Evolutionary conservation across 1,140 invertebrate species (phyloP).

Genomic region (Drosophila tropicalis): DNA sequence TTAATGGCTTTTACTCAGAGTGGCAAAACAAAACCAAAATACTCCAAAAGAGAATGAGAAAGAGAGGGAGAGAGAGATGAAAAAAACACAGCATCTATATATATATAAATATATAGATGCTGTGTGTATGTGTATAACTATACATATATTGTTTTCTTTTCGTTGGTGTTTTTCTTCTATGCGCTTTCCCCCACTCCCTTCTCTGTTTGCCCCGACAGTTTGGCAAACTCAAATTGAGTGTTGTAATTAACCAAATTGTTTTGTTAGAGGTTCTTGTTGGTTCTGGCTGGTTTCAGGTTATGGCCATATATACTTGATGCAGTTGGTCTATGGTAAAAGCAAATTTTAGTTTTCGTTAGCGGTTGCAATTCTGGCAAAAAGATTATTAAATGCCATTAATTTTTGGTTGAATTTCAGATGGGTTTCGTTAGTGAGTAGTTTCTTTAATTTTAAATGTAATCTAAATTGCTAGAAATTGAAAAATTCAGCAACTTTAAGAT

Average conservation of each 20-base stretch:
- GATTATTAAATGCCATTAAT: not conserved
- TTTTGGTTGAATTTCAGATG: not conserved
- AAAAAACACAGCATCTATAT: conserved; percentile 24
- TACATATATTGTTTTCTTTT: conserved; percentile 12
- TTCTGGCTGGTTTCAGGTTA: conserved; percentile 23
- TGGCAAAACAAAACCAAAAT: conserved; percentile 16
- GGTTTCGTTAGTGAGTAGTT: too few relatives aligned
- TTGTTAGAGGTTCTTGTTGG: conserved; percentile 40
- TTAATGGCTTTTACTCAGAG: conserved; percentile 51
- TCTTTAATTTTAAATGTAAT: too few relatives aligned
- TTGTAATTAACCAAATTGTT: conserved; percentile 70
- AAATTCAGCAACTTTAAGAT: too few relatives aligned
- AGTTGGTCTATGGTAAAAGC: not conserved
- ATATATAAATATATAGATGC: too few relatives aligned
- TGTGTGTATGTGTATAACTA: not conserved
- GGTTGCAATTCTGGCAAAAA: conserved; percentile 1
- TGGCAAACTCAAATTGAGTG: conserved; percentile 55
- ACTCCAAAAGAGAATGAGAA: not conserved
- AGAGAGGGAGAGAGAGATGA: not conserved
- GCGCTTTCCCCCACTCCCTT: not conserved
- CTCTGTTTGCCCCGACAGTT: conserved; percentile 25
- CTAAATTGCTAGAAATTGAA: too few relatives aligned
- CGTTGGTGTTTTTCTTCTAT: conserved; percentile 11
- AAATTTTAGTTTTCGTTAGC: conserved; percentile 8
- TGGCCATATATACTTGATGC: conserved; percentile 20